Evolutionary conservation across 1,140 invertebrate genomes (phyloP).

Genomic region (Euschistus heros): DNA sequence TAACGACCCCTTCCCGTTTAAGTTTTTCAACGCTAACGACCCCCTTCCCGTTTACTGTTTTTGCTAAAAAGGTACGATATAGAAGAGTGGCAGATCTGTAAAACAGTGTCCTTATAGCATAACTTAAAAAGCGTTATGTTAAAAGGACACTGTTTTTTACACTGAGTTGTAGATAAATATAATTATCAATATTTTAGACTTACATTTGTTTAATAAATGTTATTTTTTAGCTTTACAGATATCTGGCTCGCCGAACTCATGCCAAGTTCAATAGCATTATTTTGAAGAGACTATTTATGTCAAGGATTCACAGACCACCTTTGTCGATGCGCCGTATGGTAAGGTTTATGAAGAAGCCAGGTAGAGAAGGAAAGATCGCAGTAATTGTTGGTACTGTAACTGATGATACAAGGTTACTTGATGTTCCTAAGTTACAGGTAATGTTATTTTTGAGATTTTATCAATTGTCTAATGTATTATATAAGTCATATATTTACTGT

Average conservation of each 20-base stretch:
- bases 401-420: slow-evolving; percentile 86
- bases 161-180: no score
- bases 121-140: no score
- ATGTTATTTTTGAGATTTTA: slow-evolving; percentile 31
- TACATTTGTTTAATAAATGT: no score
- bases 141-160: no score
- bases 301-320: slow-evolving; percentile 85
- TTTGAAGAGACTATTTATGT: slow-evolving; percentile 93
- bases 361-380: slow-evolving; percentile 74
- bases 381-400: slow-evolving; percentile 94
- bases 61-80: no score
- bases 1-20: no score
- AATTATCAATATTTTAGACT: no score
- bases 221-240: slow-evolving; percentile 81
- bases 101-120: no score
- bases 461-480: neutral
- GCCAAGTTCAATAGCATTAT: slow-evolving; percentile 96
- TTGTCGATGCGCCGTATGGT: slow-evolving; percentile 80
- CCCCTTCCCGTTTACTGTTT: no score
- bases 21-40: no score
- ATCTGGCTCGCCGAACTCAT: slow-evolving; percentile 86
- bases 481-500: no score
- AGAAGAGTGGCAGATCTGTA: no score
- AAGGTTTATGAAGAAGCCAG: slow-evolving; percentile 76
- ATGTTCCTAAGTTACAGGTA: slow-evolving; percentile 83